phyloP scores from a whole-genome alignment of 2,797 vertebrate species.

The Rallus crepitans region DNA sequence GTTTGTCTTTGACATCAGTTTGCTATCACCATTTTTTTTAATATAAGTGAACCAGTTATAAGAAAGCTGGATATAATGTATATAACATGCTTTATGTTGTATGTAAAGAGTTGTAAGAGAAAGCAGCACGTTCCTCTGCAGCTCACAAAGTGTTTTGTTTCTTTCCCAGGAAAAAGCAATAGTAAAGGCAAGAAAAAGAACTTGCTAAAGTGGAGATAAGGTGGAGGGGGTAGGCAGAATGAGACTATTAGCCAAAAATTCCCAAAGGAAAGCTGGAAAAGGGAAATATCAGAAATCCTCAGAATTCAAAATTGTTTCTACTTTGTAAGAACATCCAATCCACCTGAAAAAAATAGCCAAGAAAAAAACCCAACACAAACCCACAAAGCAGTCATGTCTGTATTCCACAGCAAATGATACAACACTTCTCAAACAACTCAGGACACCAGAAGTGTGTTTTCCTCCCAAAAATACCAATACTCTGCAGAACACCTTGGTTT shows the following conservation, averaged over 20 bases:
- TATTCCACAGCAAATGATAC: neutral
- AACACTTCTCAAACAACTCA: neutral
- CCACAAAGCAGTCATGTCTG: fast-evolving
- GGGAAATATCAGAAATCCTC: neutral
- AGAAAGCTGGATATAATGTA: constrained; percentile 10
- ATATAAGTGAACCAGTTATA: constrained; percentile 34
- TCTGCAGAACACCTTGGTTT: neutral
- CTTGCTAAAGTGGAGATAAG: neutral
- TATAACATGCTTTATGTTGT: neutral
- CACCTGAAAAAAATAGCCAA: neutral
- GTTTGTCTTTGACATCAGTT: constrained; percentile 67
- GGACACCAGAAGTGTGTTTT: neutral
- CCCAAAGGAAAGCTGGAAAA: neutral
- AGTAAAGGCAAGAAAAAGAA: neutral
- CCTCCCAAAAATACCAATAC: neutral
- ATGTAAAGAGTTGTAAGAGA: neutral
- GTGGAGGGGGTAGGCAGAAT: neutral
- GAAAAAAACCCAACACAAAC: neutral
- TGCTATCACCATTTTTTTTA: constrained; percentile 64
- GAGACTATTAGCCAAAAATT: neutral
- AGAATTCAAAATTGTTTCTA: neutral
- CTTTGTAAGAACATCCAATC: neutral
- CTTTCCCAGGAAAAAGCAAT: neutral
- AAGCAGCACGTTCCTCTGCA: neutral
- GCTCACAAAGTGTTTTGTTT: neutral